A percentile compares a stretch with the other conserved stretches of the same genome.
Conservation (phyloP, 2,797 vertebrate genomes). For the Tokudaia tokunoshimensis region DNA sequence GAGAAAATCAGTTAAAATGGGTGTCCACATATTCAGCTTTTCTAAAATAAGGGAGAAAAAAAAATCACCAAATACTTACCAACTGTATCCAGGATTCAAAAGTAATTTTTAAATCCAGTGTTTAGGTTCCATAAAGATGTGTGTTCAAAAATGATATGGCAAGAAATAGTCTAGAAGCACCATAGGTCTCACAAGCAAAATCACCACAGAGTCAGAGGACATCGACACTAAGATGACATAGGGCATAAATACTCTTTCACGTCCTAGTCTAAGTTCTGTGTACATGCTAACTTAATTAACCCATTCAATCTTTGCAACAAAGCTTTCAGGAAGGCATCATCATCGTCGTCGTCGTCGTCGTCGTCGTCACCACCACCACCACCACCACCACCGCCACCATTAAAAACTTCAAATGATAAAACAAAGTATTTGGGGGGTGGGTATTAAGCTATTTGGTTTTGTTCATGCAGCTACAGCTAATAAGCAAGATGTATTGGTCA, state of each 20-base stretch:
- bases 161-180: neutral
- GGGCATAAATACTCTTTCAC: neutral
- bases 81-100: neutral
- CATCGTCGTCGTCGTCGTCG: neutral
- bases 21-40: neutral
- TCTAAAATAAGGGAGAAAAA: neutral
- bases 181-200: neutral
- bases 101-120: conserved; percentile 17
- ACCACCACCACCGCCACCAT: neutral
- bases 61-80: neutral
- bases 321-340: neutral
- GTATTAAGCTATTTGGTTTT: neutral
- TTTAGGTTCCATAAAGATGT: conserved; percentile 10
- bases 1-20: neutral
- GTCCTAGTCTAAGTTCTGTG: neutral
- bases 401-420: neutral
- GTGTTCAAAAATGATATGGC: neutral
- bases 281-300: neutral
- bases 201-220: neutral
- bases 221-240: neutral
- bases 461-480: neutral
- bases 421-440: neutral
- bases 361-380: too few species aligned
- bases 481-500: neutral
- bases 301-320: neutral